Conservation (phyloP, 1,140 invertebrate species). For the Platorchestia sp. region DNA sequence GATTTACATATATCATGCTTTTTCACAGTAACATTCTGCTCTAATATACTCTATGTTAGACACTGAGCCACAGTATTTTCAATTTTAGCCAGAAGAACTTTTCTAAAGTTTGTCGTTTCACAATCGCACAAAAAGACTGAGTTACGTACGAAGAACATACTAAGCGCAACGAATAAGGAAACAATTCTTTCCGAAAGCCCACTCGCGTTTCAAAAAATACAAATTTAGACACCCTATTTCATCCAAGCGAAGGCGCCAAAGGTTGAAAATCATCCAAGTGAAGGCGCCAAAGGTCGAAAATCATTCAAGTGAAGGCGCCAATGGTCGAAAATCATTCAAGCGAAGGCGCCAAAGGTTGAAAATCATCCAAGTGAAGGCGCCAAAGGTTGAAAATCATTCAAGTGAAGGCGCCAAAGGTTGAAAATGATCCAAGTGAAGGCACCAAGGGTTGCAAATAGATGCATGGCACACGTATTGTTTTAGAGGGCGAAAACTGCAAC, state of each 20-base stretch:
- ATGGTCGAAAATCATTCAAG: neutral
- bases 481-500: neutral
- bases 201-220: neutral
- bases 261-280: neutral
- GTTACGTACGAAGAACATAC: neutral
- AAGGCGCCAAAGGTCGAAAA: neutral
- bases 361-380: neutral
- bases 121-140: neutral
- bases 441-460: too few species aligned
- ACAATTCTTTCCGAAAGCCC: neutral
- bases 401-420: neutral
- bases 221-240: neutral
- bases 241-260: neutral
- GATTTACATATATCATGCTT: neutral
- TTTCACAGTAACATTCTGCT: neutral
- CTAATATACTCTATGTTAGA: neutral
- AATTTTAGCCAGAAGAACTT: too few species aligned
- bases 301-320: neutral
- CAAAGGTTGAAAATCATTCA: neutral
- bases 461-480: neutral
- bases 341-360: neutral
- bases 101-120: neutral
- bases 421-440: too few species aligned
- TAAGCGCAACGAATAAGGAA: neutral
- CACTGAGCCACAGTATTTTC: neutral